Evolutionary conservation across 1,140 invertebrate genomes (phyloP), one percentile per base, ranked within the genome.

Genomic region (Lanistes nyassanus): DNA sequence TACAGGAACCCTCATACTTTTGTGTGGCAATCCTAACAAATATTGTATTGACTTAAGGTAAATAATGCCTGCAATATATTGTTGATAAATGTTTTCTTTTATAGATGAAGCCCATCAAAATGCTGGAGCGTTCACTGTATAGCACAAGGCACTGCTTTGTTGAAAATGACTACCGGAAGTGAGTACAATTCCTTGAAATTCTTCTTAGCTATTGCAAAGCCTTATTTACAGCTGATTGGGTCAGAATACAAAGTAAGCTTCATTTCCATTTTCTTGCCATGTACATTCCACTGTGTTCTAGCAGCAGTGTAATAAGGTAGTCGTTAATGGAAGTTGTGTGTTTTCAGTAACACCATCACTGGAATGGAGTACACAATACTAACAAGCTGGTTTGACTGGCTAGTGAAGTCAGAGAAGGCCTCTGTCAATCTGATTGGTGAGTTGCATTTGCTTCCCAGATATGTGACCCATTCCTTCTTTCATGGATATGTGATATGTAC

Each of bases 381-480:
- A 21, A 93, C 94, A 84, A 92, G 96, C 77, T 97, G 96, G 96
- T 97, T 94, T 85, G 90, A 94, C 31, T 96, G 94, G 90, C 92
- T 96, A 26, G 92, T 92, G 31, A 89, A 92, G 53, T 93, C 92
- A 81, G 90, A 94, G 23, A 91, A 94, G 79, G 92, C 95, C 74
- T 90, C 92, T 80, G 92, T 95, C 74, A 95, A 98, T 91, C 92
- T 97, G 36, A 96, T 97, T 83, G 93, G 95, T 96, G 91, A 90
- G 86, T 80, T 55, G 21, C 42, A 47, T 6, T 16, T 47, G 5
- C 42, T 47, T 47, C 42, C 42, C 9, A 6, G 9, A 47, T n/a
- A n/a, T n/a, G n/a, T n/a, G n/a, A n/a, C n/a, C n/a, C n/a, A n/a
- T n/a, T n/a, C n/a, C n/a, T n/a, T n/a, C n/a, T n/a, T n/a, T n/a